phyloP scores from a whole-genome alignment of 2,113 vertebrate genomes.

The Ancistrus triradiatus region DNA sequence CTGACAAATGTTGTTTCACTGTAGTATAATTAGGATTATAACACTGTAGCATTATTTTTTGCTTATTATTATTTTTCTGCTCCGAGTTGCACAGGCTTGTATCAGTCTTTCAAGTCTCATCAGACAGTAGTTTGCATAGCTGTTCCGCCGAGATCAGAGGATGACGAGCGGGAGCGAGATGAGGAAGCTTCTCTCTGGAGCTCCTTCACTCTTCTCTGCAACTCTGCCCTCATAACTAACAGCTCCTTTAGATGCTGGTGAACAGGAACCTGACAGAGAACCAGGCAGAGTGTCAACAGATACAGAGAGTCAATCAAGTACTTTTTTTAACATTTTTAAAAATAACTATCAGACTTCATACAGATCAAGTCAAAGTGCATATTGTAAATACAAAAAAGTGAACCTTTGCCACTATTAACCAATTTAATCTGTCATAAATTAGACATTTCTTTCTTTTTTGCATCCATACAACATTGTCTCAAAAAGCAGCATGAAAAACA shows the following conservation, averaged over 20 bases:
- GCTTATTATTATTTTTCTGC: not conserved
- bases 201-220: conserved; percentile 88
- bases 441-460: too few species aligned
- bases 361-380: too few species aligned
- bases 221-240: conserved; percentile 76
- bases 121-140: conserved; percentile 82
- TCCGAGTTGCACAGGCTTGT: not conserved
- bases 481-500: too few species aligned
- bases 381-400: too few species aligned
- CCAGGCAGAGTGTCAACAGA: not conserved
- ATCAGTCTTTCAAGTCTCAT: conserved; percentile 35
- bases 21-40: too few species aligned
- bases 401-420: too few species aligned
- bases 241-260: conserved; percentile 91
- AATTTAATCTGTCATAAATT: too few species aligned
- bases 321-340: too few species aligned
- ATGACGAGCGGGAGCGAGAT: conserved; percentile 71
- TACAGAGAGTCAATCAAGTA: too few species aligned
- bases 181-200: conserved; percentile 78
- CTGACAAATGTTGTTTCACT: not conserved
- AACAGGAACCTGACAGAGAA: conserved; percentile 76
- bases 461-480: too few species aligned
- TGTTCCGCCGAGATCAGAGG: conserved; percentile 74
- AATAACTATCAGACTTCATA: too few species aligned
- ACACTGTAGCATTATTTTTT: too few species aligned